A percentile compares a stretch with the other conserved stretches of the same genome.
These are phyloP conservation scores for Etheostoma perlongum DNA, from an alignment of 2,797 vertebrate genomes.

Conservation along the genomic window DNA sequence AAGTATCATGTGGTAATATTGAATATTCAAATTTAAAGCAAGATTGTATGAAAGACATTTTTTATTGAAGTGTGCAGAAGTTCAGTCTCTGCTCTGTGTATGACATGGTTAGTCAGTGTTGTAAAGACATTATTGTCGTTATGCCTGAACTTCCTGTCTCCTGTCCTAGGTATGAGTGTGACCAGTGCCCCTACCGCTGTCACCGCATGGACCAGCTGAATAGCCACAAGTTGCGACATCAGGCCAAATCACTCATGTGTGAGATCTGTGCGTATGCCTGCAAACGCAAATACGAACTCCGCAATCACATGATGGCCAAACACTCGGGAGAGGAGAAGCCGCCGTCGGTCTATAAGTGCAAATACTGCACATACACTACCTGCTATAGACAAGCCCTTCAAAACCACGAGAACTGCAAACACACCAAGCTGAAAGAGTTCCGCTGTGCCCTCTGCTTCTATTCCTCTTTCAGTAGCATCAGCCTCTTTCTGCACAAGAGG, in stretches of 20 bases:
- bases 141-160: constrained; percentile 7
- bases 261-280: constrained; percentile 96
- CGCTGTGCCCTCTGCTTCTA: constrained; percentile 93
- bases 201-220: constrained; percentile 96
- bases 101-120: no score
- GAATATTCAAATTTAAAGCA: no score
- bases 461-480: constrained; percentile 93
- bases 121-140: neutral
- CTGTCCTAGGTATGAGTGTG: constrained; percentile 91
- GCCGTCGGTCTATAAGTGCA: constrained; percentile 88
- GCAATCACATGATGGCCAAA: constrained; percentile 93
- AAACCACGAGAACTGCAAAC: constrained; percentile 98
- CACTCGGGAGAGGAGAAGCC: constrained; percentile 83
- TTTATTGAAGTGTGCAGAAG: neutral
- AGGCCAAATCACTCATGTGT: constrained; percentile 95
- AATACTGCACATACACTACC: constrained; percentile 93
- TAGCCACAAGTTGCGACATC: constrained; percentile 97
- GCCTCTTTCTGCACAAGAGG: constrained; percentile 97
- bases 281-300: constrained; percentile 96
- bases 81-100: neutral
- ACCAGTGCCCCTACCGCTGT: constrained; percentile 95
- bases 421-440: constrained; percentile 93
- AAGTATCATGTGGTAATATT: no score
- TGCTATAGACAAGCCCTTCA: constrained; percentile 93
- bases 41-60: no score